A percentile compares a stretch with the other conserved stretches of the same genome.
Conservation (phyloP, 2,797 vertebrate species). For the Oryzias sinensis region DNA sequence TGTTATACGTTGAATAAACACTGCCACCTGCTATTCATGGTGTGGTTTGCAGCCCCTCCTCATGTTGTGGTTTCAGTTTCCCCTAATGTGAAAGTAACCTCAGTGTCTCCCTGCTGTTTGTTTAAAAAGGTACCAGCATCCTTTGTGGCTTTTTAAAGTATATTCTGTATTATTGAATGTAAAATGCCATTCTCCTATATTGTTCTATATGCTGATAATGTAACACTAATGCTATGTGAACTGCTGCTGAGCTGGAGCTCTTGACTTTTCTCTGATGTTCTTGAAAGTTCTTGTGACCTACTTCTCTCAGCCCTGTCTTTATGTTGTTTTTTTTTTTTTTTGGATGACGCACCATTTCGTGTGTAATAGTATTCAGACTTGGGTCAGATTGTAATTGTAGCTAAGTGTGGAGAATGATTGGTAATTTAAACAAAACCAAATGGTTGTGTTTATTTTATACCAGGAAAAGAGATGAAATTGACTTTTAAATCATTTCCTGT, state of each 20-base stretch:
- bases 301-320: slow-evolving; percentile 27
- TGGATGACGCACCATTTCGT: slow-evolving; percentile 21
- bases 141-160: slow-evolving; percentile 53
- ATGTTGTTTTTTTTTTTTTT: slow-evolving; percentile 29
- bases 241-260: slow-evolving; percentile 51
- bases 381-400: slow-evolving; percentile 36
- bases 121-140: slow-evolving; percentile 53
- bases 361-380: slow-evolving; percentile 25
- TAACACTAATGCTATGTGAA: slow-evolving; percentile 58
- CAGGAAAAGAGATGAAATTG: slow-evolving; percentile 36
- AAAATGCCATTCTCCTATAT: slow-evolving; percentile 64
- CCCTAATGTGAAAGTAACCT: slow-evolving; percentile 31
- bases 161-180: slow-evolving; percentile 64
- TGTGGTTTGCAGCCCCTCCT: slow-evolving; percentile 13
- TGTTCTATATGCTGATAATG: slow-evolving; percentile 68
- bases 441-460: slow-evolving; percentile 29
- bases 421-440: slow-evolving; percentile 29
- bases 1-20: slow-evolving; percentile 61
- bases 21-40: slow-evolving; percentile 72
- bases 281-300: slow-evolving; percentile 25
- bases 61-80: neutral
- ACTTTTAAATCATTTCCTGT: slow-evolving; percentile 44
- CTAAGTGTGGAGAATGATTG: slow-evolving; percentile 10
- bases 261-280: slow-evolving; percentile 29
- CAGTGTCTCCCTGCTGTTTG: slow-evolving; percentile 10